Conservation (phyloP, 1,140 invertebrate species). For the Glomeris maerens region DNA sequence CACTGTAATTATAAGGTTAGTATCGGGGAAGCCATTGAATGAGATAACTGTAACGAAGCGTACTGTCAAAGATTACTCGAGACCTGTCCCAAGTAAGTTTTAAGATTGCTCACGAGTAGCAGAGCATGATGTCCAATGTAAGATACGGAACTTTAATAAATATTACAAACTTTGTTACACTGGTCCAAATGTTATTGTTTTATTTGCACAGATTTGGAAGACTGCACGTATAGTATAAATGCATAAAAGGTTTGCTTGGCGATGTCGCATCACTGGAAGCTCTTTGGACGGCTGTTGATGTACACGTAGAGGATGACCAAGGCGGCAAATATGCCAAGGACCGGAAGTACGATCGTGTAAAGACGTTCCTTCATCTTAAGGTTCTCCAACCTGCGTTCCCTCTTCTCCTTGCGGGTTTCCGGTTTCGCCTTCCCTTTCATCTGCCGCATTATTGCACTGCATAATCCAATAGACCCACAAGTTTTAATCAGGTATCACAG, state of each 20-base stretch:
- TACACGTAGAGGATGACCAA: conserved; percentile 16
- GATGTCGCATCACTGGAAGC: background rate
- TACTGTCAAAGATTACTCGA: too few species aligned
- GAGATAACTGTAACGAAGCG: too few species aligned
- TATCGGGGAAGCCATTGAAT: too few species aligned
- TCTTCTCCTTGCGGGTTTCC: conserved; percentile 23
- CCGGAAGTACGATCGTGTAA: conserved; percentile 20
- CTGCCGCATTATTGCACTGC: conserved; percentile 23
- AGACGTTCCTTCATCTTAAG: conserved; percentile 21
- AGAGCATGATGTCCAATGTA: background rate
- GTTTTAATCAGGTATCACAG: too few species aligned
- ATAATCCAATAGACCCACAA: too few species aligned
- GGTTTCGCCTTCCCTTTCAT: conserved; percentile 24
- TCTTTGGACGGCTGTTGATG: conserved; percentile 14
- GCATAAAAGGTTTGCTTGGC: background rate
- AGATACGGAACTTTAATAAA: background rate
- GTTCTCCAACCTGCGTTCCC: conserved; percentile 23
- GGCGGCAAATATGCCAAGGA: conserved; percentile 13
- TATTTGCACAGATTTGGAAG: background rate
- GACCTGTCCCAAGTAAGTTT: too few species aligned
- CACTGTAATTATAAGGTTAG: too few species aligned
- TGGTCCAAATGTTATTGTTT: background rate
- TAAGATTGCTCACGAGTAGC: background rate
- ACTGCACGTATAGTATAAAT: background rate
- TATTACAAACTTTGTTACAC: background rate